phyloP scores from a whole-genome alignment of 1,140 invertebrate species.

The Melanaphis sacchari region DNA sequence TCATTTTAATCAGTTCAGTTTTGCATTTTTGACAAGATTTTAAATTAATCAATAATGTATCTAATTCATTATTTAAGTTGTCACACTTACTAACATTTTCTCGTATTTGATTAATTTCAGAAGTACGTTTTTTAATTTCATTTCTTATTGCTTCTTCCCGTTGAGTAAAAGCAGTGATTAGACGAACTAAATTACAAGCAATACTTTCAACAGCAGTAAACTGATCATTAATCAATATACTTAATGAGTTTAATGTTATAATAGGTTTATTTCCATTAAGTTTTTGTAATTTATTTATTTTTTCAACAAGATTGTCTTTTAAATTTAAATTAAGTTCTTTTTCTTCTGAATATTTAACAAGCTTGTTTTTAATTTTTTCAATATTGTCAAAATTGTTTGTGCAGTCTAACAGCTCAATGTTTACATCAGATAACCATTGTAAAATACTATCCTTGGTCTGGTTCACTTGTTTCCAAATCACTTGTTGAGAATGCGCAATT shows the following conservation, averaged over 20 bases:
- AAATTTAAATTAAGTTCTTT: conserved; percentile 78
- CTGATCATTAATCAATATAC: conserved; percentile 76
- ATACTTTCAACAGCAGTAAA: conserved; percentile 78
- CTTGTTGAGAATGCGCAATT: conserved; percentile 83
- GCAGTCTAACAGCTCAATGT: conserved; percentile 75
- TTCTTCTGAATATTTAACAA: conserved; percentile 87
- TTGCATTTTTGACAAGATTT: conserved; percentile 68
- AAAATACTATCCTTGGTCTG: conserved; percentile 82
- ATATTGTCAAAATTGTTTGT: conserved; percentile 79
- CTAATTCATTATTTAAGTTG: conserved; percentile 87
- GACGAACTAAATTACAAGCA: conserved; percentile 77
- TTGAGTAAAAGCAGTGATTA: conserved; percentile 74
- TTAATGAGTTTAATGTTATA: conserved; percentile 74
- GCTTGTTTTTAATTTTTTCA: conserved; percentile 77
- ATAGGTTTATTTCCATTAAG: conserved; percentile 78
- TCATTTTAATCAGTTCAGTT: conserved; percentile 70
- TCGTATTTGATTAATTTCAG: conserved; percentile 76
- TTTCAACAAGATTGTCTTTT: conserved; percentile 77
- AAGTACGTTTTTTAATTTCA: conserved; percentile 74
- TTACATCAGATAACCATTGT: conserved; percentile 84
- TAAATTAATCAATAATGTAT: conserved; percentile 79
- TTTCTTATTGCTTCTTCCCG: conserved; percentile 77
- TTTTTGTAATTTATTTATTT: conserved; percentile 81
- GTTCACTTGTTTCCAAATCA: conserved; percentile 91
- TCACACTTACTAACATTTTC: conserved; percentile 90